Conservation (phyloP, 1,140 invertebrate genomes). For the Solen grandis region DNA sequence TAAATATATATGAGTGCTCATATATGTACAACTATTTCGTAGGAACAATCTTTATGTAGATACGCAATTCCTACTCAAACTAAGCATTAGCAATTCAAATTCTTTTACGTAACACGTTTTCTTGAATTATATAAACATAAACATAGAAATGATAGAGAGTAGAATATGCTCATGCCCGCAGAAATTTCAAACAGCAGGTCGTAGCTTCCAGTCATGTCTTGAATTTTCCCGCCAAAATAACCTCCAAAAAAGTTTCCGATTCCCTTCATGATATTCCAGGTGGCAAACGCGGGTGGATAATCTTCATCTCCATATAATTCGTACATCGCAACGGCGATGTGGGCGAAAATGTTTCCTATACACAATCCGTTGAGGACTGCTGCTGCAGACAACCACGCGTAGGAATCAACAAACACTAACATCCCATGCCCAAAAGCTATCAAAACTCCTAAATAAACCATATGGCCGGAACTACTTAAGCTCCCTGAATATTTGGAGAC, state of each 20-base stretch:
- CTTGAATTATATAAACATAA: slow-evolving; percentile 25
- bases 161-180: slow-evolving; percentile 29
- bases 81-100: too few relatives aligned
- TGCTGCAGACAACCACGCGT: slow-evolving; percentile 4
- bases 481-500: slow-evolving; percentile 16
- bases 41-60: too few relatives aligned
- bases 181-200: slow-evolving; percentile 34
- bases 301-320: slow-evolving; percentile 41
- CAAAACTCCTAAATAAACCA: slow-evolving; percentile 20
- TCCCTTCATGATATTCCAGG: slow-evolving; percentile 38
- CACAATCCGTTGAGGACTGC: slow-evolving; percentile 27
- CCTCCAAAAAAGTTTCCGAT: slow-evolving; percentile 38
- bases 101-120: too few relatives aligned
- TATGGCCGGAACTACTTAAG: slow-evolving; percentile 26
- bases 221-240: slow-evolving; percentile 15
- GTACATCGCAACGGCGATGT: slow-evolving; percentile 31
- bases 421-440: slow-evolving; percentile 1
- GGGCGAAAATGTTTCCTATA: slow-evolving; percentile 39
- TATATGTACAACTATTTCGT: too few relatives aligned
- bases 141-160: slow-evolving; percentile 20
- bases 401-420: slow-evolving; percentile 26
- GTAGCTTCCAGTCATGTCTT: slow-evolving; percentile 34
- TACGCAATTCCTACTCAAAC: too few relatives aligned
- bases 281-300: slow-evolving; percentile 36
- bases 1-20: too few relatives aligned